Conservation (phyloP, 2,797 vertebrate genomes). For the Holocentrus rufus region DNA sequence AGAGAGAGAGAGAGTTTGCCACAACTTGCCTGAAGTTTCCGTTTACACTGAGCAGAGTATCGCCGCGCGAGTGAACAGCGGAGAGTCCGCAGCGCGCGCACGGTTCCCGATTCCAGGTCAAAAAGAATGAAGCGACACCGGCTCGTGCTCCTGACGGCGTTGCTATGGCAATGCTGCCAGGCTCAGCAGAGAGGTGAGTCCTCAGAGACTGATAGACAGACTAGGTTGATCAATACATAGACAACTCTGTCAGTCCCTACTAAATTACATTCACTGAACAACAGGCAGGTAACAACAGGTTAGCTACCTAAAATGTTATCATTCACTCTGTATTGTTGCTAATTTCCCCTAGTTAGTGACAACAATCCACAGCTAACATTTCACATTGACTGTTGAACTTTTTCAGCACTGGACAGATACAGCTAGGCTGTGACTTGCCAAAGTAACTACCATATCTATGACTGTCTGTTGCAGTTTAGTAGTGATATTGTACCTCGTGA, state of each 20-base stretch:
- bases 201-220: constrained; percentile 4
- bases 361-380: neutral
- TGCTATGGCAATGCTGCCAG: constrained; percentile 71
- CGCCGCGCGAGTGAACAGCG: constrained; percentile 38
- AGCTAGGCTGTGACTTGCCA: too few relatives aligned
- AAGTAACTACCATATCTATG: too few relatives aligned
- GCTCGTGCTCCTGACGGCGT: constrained; percentile 58
- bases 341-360: constrained; percentile 10
- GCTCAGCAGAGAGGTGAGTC: constrained; percentile 79
- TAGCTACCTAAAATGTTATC: neutral
- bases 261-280: constrained; percentile 1
- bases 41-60: constrained; percentile 28
- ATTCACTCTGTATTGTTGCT: neutral
- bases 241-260: too few relatives aligned
- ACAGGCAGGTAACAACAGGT: neutral
- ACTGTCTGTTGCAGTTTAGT: too few relatives aligned
- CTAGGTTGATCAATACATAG: constrained; percentile 27
- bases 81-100: constrained; percentile 37
- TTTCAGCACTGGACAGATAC: neutral
- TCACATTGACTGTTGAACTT: too few relatives aligned
- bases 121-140: constrained; percentile 58
- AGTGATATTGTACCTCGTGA: too few relatives aligned
- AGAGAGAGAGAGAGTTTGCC: constrained; percentile 32
- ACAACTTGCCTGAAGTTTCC: constrained; percentile 59
- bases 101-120: neutral